Evolutionary conservation across 2,888 invertebrate species (phyloP).

Genomic region (Calameuta filiformis): DNA sequence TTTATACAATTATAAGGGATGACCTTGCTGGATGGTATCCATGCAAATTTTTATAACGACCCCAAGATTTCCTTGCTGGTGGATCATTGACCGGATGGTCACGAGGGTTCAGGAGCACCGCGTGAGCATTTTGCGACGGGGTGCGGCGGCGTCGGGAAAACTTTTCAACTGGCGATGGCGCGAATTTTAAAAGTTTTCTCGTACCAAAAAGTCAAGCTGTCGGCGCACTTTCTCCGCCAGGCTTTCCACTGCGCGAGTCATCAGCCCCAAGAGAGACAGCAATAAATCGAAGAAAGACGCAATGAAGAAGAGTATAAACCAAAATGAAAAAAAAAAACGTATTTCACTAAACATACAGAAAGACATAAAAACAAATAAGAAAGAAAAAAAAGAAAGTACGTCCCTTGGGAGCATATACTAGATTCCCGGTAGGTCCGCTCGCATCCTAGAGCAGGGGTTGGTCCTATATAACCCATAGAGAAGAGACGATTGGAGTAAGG

Average conservation of each 20-base stretch:
- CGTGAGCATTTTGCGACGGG: background rate
- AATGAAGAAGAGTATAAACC: background rate
- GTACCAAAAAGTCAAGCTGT: constrained; percentile 54
- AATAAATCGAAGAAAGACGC: constrained; percentile 15
- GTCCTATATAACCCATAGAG: background rate
- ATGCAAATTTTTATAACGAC: background rate
- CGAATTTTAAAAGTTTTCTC: constrained; percentile 15
- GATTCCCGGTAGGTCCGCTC: background rate
- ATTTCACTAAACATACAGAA: background rate
- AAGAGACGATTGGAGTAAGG: background rate
- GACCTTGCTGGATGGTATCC: background rate
- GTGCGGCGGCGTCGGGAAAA: background rate
- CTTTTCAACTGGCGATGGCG: background rate
- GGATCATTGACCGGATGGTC: background rate
- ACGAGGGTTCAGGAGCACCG: background rate
- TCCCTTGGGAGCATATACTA: background rate
- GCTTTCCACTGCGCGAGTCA: background rate
- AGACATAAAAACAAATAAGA: background rate
- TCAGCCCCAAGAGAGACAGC: background rate
- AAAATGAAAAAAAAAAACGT: background rate
- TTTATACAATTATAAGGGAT: background rate
- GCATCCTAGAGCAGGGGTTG: background rate
- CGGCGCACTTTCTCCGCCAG: constrained; percentile 40
- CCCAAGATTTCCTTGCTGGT: background rate
- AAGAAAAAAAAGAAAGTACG: background rate